Base-by-base conservation (phyloP, 1,140 invertebrate species). In the Chionoecetes opilio region DNA sequence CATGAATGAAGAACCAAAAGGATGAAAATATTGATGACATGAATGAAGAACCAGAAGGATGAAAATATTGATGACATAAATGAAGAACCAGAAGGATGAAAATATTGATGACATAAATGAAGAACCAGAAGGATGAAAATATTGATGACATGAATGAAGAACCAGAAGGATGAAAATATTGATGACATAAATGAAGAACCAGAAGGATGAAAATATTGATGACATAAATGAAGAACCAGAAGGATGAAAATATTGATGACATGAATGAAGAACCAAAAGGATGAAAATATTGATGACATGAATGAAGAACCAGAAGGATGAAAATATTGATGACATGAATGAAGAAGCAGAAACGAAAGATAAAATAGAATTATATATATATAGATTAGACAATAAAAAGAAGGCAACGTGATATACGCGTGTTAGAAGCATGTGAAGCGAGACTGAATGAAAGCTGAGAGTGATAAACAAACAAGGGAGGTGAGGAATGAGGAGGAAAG, bases 401-500 rank as follows among this genome's bases (percentile, higher is more conserved):
- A 75, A n/a, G 21, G 21, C 26, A 75, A 75, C 11, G 0, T n/a
- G 63, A 75, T 75, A 75, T 75, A n/a, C n/a, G n/a, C n/a, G n/a
- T n/a, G n/a, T 21, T n/a, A n/a, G 21, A 75, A 26, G n/a, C 21
- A n/a, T 6, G 63, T 21, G 6, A 75, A 75, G 63, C 63, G 63
- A 1, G 11, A 75, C 21, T 26, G 6, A 75, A 75, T 75, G n/a
- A 75, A 75, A 26, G 63, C 63, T n/a, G 63, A n/a, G 11, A 75
- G n/a, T n/a, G 63, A n/a, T 75, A 75, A 75, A 75, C n/a, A 75
- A 75, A 26, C 63, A 75, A 75, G 63, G 1, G 63, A 75, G 63
- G n/a, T n/a, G 63, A 75, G 63, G 63, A 75, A n/a, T 53, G 34
- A 89, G 35, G 87, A 89, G 86, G 86, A 38, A n/a, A 0, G 35